Percentiles rank a stretch among this genome's conserved stretches.
These are phyloP conservation scores for Drosophila micromelanica DNA, from an alignment of 1,140 invertebrate genomes.

Conservation along the genomic window DNA sequence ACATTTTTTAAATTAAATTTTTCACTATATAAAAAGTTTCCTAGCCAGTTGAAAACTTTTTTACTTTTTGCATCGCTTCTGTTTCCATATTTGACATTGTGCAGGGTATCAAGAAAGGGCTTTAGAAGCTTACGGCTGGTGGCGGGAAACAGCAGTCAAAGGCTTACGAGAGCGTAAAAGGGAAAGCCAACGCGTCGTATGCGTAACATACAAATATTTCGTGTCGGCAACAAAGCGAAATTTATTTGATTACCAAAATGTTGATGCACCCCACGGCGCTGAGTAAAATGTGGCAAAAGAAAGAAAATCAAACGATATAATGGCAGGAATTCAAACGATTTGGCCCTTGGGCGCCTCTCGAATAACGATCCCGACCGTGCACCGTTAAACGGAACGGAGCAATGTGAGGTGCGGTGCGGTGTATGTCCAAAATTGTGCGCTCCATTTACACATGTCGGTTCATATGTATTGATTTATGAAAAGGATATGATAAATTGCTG, in stretches of 20 bases:
- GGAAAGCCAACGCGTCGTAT: conserved; percentile 55
- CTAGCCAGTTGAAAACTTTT: too few species aligned
- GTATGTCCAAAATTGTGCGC: conserved; percentile 35
- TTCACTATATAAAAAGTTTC: not conserved
- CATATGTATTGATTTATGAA: conserved; percentile 72
- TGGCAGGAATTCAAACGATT: conserved; percentile 74
- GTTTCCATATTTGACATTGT: not conserved
- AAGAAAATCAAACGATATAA: conserved; percentile 77
- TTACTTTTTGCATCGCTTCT: not conserved
- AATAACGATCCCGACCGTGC: conserved; percentile 20
- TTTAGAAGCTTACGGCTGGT: conserved; percentile 48
- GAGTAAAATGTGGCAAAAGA: conserved; percentile 13
- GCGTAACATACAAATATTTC: conserved; percentile 72
- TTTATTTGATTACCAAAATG: conserved; percentile 77
- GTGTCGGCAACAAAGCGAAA: conserved; percentile 67
- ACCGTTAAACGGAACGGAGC: not conserved
- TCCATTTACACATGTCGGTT: conserved; percentile 57
- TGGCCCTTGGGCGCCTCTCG: conserved; percentile 45
- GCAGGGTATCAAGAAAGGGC: conserved; percentile 29
- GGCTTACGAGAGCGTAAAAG: conserved; percentile 32
- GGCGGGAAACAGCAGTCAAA: conserved; percentile 27
- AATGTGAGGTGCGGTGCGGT: not conserved
- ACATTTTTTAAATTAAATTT: not conserved
- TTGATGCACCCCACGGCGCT: conserved; percentile 26
- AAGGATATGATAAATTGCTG: conserved; percentile 68